Evolutionary conservation across 2,888 invertebrate species (phyloP).

Genomic region (Melinopterus prodromus): DNA sequence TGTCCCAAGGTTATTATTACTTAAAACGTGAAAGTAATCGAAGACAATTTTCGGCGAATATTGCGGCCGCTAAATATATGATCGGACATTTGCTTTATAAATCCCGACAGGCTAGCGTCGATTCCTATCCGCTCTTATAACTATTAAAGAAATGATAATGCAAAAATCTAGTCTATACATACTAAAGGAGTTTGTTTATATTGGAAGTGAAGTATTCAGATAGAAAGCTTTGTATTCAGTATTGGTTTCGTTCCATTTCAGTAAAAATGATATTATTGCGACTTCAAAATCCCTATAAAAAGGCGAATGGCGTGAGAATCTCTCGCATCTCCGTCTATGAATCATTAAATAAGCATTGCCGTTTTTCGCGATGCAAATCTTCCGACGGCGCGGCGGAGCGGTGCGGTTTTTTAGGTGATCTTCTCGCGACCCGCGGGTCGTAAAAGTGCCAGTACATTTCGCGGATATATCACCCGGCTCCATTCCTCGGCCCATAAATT

Average conservation of each 20-base stretch:
- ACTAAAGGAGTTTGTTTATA: no score
- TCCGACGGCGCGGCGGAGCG: background rate
- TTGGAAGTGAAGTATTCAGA: no score
- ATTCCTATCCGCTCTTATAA: no score
- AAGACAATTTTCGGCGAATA: no score
- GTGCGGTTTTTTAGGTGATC: background rate
- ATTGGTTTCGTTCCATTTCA: background rate
- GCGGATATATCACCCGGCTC: background rate
- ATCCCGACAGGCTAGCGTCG: no score
- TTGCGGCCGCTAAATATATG: no score
- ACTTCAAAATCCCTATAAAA: background rate
- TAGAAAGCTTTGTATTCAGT: no score
- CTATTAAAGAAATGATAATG: no score
- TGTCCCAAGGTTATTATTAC: no score
- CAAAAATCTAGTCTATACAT: no score
- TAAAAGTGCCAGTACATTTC: slow-evolving; percentile 4
- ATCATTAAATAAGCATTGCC: background rate
- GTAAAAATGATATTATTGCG: background rate
- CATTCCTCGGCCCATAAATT: background rate
- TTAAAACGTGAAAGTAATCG: no score
- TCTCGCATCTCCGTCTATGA: background rate
- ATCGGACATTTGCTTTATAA: no score
- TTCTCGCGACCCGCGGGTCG: background rate
- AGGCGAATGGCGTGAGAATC: background rate
- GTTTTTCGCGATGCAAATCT: slow-evolving; percentile 4